These are phyloP conservation scores for Galleria mellonella DNA, from an alignment of 1,140 invertebrate species.

Conservation along the genomic window DNA sequence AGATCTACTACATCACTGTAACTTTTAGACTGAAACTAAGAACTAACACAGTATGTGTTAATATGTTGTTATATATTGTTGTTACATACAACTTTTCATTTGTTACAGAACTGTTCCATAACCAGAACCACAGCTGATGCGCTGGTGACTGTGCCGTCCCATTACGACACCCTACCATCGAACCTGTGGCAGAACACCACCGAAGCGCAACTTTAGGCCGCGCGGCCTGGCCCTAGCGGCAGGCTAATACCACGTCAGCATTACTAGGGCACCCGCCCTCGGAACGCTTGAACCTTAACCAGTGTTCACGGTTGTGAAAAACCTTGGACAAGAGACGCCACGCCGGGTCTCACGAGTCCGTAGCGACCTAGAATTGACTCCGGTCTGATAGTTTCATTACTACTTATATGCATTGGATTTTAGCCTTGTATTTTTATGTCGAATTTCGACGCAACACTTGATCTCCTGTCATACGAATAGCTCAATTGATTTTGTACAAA, in stretches of 20 bases:
- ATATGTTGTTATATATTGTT: too few species aligned
- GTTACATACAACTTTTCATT: too few species aligned
- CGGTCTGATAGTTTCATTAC: slow-evolving; percentile 8
- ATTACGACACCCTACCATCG: slow-evolving; percentile 78
- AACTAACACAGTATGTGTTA: too few species aligned
- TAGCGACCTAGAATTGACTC: slow-evolving; percentile 23
- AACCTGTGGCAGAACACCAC: slow-evolving; percentile 63
- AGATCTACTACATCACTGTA: too few species aligned
- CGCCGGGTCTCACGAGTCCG: slow-evolving; percentile 13
- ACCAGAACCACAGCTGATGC: slow-evolving; percentile 79
- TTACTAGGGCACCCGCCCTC: slow-evolving; percentile 20
- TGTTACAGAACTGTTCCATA: slow-evolving; percentile 78
- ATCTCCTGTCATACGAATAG: slow-evolving; percentile 3
- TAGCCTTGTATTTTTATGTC: too few species aligned
- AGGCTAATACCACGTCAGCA: slow-evolving; percentile 28
- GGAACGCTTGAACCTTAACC: slow-evolving; percentile 7
- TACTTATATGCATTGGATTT: too few species aligned
- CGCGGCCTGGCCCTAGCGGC: slow-evolving; percentile 11
- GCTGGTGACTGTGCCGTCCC: slow-evolving; percentile 80
- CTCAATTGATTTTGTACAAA: slow-evolving; percentile 25
- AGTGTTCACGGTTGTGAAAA: slow-evolving; percentile 49
- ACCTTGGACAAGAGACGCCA: slow-evolving; percentile 29
- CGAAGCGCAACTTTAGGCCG: slow-evolving; percentile 55
- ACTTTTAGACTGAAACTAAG: too few species aligned
- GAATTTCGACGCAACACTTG: not conserved